Percentiles rank a stretch among this genome's conserved stretches.
Conservation (phyloP, 2,888 invertebrate species). For the Acholoe squamosa region DNA sequence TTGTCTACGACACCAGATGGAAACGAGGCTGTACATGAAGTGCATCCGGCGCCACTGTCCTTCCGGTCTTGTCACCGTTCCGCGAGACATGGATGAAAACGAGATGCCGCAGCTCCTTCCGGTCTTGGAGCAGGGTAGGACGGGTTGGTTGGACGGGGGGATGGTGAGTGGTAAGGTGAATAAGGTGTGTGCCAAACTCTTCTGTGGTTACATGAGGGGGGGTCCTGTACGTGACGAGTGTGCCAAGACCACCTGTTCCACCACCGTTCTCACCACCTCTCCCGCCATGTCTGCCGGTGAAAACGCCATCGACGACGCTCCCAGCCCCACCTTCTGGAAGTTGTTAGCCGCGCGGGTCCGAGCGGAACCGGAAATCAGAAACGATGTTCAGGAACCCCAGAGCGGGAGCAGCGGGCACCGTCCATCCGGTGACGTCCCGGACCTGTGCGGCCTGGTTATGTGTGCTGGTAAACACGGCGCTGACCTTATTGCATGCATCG, state of each 20-base stretch:
- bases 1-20: slow-evolving; percentile 40
- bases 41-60: slow-evolving; percentile 64
- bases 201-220: not conserved
- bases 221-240: not conserved
- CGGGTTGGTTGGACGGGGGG: not conserved
- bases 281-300: not conserved
- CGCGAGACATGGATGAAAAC: slow-evolving; percentile 61
- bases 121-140: not conserved
- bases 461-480: slow-evolving; percentile 20
- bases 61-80: slow-evolving; percentile 57
- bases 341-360: slow-evolving; percentile 9
- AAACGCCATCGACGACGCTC: not conserved
- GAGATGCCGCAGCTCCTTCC: not conserved
- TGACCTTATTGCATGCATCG: not conserved
- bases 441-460: slow-evolving; percentile 30
- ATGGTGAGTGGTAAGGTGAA: not conserved
- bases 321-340: slow-evolving; percentile 38
- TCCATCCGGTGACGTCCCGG: not conserved
- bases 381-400: not conserved
- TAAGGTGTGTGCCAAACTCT: slow-evolving; percentile 47
- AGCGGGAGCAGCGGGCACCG: not conserved
- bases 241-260: not conserved
- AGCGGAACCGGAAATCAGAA: not conserved
- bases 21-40: slow-evolving; percentile 45
- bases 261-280: not conserved